Base-by-base conservation (phyloP, 1,140 invertebrate genomes). In the Aphelenchoides fujianensis region DNA sequence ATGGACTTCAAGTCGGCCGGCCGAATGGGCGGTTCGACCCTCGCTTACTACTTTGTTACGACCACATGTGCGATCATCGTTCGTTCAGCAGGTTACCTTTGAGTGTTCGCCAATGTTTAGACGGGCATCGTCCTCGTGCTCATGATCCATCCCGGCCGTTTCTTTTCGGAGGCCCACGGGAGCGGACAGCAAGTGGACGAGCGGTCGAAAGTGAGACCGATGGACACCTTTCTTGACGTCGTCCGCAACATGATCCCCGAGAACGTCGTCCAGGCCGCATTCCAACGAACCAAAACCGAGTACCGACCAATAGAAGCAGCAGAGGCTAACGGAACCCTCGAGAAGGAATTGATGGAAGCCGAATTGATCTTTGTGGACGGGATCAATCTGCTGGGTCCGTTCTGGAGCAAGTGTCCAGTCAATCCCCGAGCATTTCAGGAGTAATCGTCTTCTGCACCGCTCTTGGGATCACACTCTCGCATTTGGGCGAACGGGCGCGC, bases 181-280 rank as follows among this genome's bases (percentile, higher is more conserved):
- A n/a, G 52, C 36, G 16, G 34, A 5, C 12, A 63, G n/a, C n/a
- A n/a, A n/a, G n/a, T 27, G 19, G 9, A 12, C 31, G 3, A 59
- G 23, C 16, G 52, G 0, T 31, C 84, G 41, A 82, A 85, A 75
- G 89, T 92, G 1, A 89, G 92, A 34, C 93, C 93, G 0, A 87
- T 90, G 1, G 94, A 97, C 84, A 94, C 93, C 2, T 86, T 97
- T 27, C 88, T 55, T 16, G 62, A 64, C 30, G 28, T 64, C 1
- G 9, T 53, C 16, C 71, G 75, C 68, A 76, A 76, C 48, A 73
- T 76, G 75, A 74, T 79, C 57, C 72, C 75, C 3, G 74, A 75
- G 27, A 77, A 76, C 53, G 55, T 76, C 34, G 61, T 76, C 28
- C 74, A 72, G 55, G 73, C 77, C 3, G 73, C 76, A 16, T 79